These are phyloP conservation scores for Drosophila dunni DNA, from an alignment of 1,140 invertebrate species.

Conservation along the genomic window DNA sequence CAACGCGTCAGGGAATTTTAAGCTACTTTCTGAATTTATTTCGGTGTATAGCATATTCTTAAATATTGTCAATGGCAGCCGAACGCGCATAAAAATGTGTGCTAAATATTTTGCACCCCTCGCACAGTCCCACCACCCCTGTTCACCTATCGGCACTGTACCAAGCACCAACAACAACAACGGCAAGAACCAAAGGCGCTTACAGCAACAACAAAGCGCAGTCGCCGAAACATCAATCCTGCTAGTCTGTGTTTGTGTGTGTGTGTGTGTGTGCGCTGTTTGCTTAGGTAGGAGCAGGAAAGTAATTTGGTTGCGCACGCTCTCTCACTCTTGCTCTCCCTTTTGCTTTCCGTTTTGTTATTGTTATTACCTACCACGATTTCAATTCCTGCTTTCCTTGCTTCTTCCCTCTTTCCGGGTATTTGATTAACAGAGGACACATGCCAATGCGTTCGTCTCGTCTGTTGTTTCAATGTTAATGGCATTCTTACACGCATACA, in stretches of 20 bases:
- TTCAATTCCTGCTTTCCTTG: conserved; percentile 32
- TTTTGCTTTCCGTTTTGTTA: conserved; percentile 19
- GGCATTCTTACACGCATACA: conserved; percentile 49
- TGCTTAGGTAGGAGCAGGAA: conserved; percentile 25
- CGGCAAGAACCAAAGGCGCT: conserved; percentile 42
- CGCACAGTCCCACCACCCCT: conserved; percentile 5
- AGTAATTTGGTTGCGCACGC: conserved; percentile 24
- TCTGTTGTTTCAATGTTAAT: conserved; percentile 67
- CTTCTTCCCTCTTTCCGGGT: conserved; percentile 43
- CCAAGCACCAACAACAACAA: conserved; percentile 34
- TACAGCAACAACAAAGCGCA: conserved; percentile 33
- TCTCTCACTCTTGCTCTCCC: conserved; percentile 9
- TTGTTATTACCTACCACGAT: conserved; percentile 56
- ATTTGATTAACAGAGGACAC: conserved; percentile 61
- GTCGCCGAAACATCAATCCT: conserved; percentile 13
- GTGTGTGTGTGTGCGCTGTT: conserved; percentile 1
- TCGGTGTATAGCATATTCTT: conserved; percentile 55
- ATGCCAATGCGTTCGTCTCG: conserved; percentile 51
- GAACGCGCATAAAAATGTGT: conserved; percentile 35
- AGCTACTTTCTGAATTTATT: conserved; percentile 70
- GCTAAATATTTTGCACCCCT: conserved; percentile 48
- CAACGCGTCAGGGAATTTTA: conserved; percentile 62
- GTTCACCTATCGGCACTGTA: conserved; percentile 54
- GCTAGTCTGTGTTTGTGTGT: background rate
- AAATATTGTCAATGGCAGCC: conserved; percentile 29